Conservation (phyloP, 1,140 invertebrate genomes). For the Drosophila mojavensis region DNA sequence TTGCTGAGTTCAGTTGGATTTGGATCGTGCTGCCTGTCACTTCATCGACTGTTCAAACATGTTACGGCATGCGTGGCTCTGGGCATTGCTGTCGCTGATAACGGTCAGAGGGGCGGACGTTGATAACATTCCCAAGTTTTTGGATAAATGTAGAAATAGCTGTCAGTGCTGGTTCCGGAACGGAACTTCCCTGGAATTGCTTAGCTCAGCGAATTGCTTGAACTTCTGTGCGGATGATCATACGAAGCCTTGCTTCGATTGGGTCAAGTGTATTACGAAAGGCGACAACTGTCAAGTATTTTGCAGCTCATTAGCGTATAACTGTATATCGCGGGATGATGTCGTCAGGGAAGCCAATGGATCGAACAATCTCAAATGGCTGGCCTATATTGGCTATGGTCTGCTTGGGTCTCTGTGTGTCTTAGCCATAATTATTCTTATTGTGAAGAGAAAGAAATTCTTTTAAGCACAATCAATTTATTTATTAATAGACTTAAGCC, state of each 20-base stretch:
- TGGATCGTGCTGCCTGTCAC: constrained; percentile 6
- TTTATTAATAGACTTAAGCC: too few relatives aligned
- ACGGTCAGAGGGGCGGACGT: not conserved
- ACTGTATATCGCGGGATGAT: constrained; percentile 13
- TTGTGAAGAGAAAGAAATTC: not conserved
- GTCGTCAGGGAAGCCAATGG: not conserved
- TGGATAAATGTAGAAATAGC: not conserved
- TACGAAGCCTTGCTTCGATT: constrained; percentile 25
- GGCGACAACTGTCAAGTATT: not conserved
- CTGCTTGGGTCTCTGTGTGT: not conserved
- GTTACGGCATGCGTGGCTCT: not conserved
- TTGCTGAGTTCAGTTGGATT: constrained; percentile 25
- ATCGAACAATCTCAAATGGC: not conserved
- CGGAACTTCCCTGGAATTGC: not conserved
- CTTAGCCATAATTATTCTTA: not conserved
- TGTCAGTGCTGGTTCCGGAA: constrained; percentile 31
- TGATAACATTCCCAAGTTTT: constrained; percentile 2
- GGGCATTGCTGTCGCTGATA: constrained; percentile 18
- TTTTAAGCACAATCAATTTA: not conserved
- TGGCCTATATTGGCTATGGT: not conserved
- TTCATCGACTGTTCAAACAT: not conserved
- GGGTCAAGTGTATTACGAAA: not conserved
- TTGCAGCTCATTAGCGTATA: not conserved
- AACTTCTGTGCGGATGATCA: constrained; percentile 14
- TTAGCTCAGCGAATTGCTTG: not conserved